Evolutionary conservation across 2,797 vertebrate species (phyloP), one percentile per base, ranked within the genome.

Genomic region (Antennarius maculatus): DNA sequence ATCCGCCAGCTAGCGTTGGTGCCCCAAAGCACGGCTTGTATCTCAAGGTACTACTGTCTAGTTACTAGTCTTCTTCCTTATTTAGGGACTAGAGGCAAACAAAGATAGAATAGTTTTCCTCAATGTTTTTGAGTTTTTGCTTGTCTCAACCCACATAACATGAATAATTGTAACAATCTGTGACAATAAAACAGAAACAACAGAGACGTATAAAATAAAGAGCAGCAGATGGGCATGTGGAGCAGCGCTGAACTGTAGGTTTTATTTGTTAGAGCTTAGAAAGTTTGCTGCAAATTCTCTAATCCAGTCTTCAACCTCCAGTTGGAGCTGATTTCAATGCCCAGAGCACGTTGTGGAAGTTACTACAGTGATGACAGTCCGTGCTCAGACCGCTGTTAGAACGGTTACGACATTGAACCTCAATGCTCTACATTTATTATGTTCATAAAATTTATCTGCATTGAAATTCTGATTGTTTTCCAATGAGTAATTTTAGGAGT

Each of bases 281-380:
- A 69, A 67, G 71, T 65, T 68, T 54, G 58, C 45, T 13, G 13
- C 18, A 50, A n/a, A 72, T 57, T 54, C 67, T 64, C 39, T 41
- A 14, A 53, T 56, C 55, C 7, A 23, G 16, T 43, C 69, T 70
- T 17, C 37, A 48, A 59, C 29, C 45, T 13, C 14, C 18, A 48
- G 34, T 18, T 54, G n/a, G 41, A 79, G 46, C 66, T 51, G 37
- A 65, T 54, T 47, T 39, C 56, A 58, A 57, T 29, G 42, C 45
- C 52, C 43, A 3, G 16, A 48, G 61, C 48, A 46, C 14, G 63
- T 58, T 70, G 28, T 37, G 52, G 13, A 43, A 56, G 56, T 61
- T 6, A 43, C 49, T 41, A 41, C 27, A 43, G 39, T 11, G 39
- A 41, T 10, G 5, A 34, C 31, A 34, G 31, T 6, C 3, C 31